These are phyloP conservation scores for Tuberolachnus salignus DNA, from an alignment of 2,888 invertebrate genomes.

Conservation along the genomic window DNA sequence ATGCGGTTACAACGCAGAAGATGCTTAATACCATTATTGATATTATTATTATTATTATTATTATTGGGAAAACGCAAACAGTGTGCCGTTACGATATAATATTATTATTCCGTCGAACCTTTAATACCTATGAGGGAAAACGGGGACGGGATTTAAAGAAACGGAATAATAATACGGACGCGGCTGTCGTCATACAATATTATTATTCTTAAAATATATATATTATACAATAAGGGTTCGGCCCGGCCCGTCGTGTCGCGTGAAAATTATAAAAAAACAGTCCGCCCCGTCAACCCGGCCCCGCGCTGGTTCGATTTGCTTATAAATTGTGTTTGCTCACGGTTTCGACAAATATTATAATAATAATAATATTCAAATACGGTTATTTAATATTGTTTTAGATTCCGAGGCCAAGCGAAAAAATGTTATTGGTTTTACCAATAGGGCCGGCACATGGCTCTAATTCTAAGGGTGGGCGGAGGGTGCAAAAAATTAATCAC, in stretches of 20 bases:
- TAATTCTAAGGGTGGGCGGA: too few relatives aligned
- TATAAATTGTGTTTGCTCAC: slow-evolving; percentile 7
- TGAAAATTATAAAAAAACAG: slow-evolving; percentile 1
- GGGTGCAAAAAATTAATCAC: too few relatives aligned
- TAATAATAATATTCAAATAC: not conserved
- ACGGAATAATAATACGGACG: not conserved
- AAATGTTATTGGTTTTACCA: too few relatives aligned
- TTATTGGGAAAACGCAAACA: too few relatives aligned
- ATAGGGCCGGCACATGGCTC: too few relatives aligned
- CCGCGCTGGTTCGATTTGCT: slow-evolving; percentile 17
- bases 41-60: too few relatives aligned
- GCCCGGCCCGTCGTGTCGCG: not conserved
- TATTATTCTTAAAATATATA: not conserved
- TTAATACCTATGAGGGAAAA: not conserved
- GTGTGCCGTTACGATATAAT: too few relatives aligned
- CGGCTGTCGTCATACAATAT: not conserved
- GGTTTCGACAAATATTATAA: not conserved
- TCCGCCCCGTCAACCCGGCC: not conserved
- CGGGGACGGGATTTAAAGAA: not conserved
- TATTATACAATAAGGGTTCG: not conserved
- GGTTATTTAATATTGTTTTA: not conserved
- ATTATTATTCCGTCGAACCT: too few relatives aligned
- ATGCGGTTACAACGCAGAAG: too few relatives aligned
- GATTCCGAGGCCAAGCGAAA: too few relatives aligned
- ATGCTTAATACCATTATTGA: too few relatives aligned